phyloP scores from a whole-genome alignment of 2,888 invertebrate genomes.

The Trachelus iudaicus region DNA sequence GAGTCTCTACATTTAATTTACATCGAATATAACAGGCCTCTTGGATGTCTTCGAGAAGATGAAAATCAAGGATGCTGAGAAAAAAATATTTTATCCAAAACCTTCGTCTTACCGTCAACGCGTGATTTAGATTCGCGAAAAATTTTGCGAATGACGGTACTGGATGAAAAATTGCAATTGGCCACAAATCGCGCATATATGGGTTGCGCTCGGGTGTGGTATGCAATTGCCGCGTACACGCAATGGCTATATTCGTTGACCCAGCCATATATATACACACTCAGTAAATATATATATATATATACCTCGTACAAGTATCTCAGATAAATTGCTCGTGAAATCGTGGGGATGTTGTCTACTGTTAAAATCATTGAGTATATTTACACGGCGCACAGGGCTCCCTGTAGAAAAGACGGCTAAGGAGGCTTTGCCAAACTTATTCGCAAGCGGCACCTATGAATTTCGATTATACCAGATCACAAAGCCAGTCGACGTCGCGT shows the following conservation, averaged over 20 bases:
- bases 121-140: not conserved
- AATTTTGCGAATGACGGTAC: not conserved
- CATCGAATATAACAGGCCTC: not conserved
- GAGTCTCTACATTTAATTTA: not conserved
- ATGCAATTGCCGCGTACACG: constrained; percentile 36
- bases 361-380: not conserved
- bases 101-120: not conserved
- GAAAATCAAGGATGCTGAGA: not conserved
- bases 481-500: not conserved
- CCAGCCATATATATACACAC: constrained; percentile 13
- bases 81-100: not conserved
- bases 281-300: not conserved
- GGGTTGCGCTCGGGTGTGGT: constrained; percentile 33
- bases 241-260: constrained; percentile 37
- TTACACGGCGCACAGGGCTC: not conserved
- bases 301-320: constrained; percentile 41
- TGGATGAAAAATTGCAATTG: constrained; percentile 45
- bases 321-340: constrained; percentile 39
- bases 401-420: not conserved
- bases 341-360: not conserved
- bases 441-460: not conserved
- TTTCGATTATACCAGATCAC: not conserved
- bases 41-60: not conserved
- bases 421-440: not conserved
- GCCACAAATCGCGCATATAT: constrained; percentile 31